Base-by-base conservation (phyloP, 35 echinoderm and acorn worm species). In the Ophioderma brevispina region DNA sequence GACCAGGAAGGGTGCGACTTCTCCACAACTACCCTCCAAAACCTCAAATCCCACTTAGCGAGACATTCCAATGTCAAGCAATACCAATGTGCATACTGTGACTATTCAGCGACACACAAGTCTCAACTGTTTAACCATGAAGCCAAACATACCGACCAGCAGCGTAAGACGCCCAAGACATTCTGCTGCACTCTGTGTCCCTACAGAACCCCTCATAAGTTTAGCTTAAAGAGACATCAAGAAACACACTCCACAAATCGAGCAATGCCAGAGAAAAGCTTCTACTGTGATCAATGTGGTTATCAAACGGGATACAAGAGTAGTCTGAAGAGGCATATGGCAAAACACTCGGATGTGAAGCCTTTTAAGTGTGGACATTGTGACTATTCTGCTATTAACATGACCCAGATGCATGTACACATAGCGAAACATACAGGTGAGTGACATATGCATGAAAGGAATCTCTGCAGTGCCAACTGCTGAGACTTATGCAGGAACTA, bases 381-480 rank as follows among this genome's bases (percentile, higher is more conserved):
- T 80, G 91, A 99, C 49, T 99, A 99, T 49, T 93, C 97, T 0
- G 94, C 97, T 25, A 93, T 99, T 79, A 99, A 95, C 35, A 99
- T 99, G 97, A 90, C 97, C 38, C 97, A 99, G 88, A 99, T 99
- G 97, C 93, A 90, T 85, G 91, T 95, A 14, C 97, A 99, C 77
- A 95, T 99, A 55, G 97, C 97, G 34, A 99, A 99, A 38, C 97
- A 99, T 86, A 99, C 97, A 55, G 96, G 96, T 98, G 39, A 70
- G 59, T 46, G n/a, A n/a, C n/a, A n/a, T n/a, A n/a, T n/a, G n/a
- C n/a, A n/a, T n/a, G n/a, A n/a, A n/a, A n/a, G n/a, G n/a, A n/a
- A n/a, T n/a, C n/a, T n/a, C n/a, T n/a, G n/a, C n/a, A n/a, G n/a
- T n/a, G n/a, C n/a, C n/a, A n/a, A n/a, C n/a, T n/a, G n/a, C n/a